Evolutionary conservation across 2,888 invertebrate species (phyloP).

Genomic region (Leucoma salicis): DNA sequence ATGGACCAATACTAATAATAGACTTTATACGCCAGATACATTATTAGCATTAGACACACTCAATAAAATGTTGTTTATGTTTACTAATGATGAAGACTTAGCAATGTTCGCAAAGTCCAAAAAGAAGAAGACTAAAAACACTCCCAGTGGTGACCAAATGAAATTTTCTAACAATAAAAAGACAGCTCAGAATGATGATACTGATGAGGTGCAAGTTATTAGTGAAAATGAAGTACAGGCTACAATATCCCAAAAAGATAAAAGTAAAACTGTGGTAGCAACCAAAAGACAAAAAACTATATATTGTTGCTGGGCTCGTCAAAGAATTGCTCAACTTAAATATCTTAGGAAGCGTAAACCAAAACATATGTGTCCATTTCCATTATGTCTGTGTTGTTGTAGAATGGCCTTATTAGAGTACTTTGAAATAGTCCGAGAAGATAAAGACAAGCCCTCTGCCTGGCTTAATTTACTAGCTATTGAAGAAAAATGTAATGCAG

Average conservation of each 20-base stretch:
- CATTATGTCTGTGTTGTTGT: constrained; percentile 48
- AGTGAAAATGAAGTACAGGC: neutral
- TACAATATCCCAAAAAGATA: neutral
- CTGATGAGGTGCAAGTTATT: constrained; percentile 10
- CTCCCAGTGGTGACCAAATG: neutral
- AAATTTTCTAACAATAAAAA: neutral
- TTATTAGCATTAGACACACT: constrained; percentile 55
- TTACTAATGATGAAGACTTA: constrained; percentile 17
- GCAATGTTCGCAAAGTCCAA: neutral
- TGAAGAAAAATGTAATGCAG: neutral
- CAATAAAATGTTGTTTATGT: constrained; percentile 56
- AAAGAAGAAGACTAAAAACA: neutral
- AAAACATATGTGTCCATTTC: constrained; percentile 29
- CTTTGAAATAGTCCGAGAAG: neutral
- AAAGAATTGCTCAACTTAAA: constrained; percentile 20
- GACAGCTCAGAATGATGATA: neutral
- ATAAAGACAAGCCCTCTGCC: neutral
- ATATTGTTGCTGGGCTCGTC: constrained; percentile 56
- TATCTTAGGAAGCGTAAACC: constrained; percentile 8
- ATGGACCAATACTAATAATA: constrained; percentile 11
- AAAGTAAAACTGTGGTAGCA: neutral
- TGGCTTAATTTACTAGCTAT: neutral
- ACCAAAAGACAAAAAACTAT: constrained; percentile 4
- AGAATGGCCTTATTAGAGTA: constrained; percentile 18
- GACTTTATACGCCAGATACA: constrained; percentile 19